A percentile compares a stretch with the other conserved stretches of the same genome.
Conservation (phyloP, 2,113 vertebrate species). For the Ciconia boyciana region DNA sequence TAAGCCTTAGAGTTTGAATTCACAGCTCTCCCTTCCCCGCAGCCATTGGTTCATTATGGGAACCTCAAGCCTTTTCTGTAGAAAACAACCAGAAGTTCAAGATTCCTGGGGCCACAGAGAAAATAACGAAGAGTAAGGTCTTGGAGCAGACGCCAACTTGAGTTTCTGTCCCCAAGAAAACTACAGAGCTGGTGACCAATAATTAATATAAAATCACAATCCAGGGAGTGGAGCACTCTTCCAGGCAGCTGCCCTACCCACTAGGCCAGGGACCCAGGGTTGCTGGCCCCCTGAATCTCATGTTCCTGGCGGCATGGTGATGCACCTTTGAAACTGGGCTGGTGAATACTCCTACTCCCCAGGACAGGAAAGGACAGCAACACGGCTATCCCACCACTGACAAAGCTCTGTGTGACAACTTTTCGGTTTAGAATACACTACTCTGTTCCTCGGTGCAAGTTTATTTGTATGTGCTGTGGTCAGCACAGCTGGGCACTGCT, state of each 20-base stretch:
- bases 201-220: background rate
- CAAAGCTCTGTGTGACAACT: background rate
- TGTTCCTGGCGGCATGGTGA: background rate
- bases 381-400: background rate
- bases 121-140: background rate
- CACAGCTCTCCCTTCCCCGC: background rate
- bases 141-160: background rate
- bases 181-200: background rate
- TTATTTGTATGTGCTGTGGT: background rate
- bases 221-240: background rate
- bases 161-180: background rate
- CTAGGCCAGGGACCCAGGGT: background rate
- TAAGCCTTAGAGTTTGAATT: background rate
- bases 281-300: background rate
- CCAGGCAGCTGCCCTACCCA: background rate
- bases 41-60: background rate
- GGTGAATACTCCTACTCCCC: background rate
- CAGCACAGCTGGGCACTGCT: background rate
- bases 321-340: background rate
- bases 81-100: background rate
- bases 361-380: background rate
- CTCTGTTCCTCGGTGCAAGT: background rate
- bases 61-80: background rate
- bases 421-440: background rate
- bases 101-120: background rate